A percentile compares a stretch with the other conserved stretches of the same genome.
Evolutionary conservation across 1,140 invertebrate species (phyloP).

Genomic region (Oppia nitens): DNA sequence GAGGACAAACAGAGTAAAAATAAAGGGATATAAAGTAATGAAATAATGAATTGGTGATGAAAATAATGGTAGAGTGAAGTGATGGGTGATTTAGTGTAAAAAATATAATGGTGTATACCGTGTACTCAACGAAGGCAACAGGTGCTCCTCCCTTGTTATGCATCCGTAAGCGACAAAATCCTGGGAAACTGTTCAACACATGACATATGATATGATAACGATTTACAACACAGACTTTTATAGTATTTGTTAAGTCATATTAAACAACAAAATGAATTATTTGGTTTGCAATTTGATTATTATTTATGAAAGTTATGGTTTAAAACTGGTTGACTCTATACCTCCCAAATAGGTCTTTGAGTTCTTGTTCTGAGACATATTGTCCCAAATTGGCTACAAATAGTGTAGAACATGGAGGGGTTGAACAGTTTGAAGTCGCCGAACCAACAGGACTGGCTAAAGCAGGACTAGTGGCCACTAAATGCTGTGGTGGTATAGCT

Average conservation of each 20-base stretch:
- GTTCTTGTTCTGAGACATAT: constrained; percentile 21
- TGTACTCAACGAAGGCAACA: constrained; percentile 93
- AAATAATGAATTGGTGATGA: background rate
- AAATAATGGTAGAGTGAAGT: background rate
- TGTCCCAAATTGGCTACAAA: constrained; percentile 22
- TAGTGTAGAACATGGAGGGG: constrained; percentile 76
- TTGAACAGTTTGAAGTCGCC: constrained; percentile 39
- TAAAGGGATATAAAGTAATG: constrained; percentile 10
- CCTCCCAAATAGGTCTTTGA: constrained; percentile 91
- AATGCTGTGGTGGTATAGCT: constrained; percentile 30
- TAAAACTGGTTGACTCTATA: constrained; percentile 32
- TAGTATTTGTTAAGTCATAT: background rate
- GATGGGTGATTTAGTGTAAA: background rate
- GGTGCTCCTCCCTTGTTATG: constrained; percentile 79
- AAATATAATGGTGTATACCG: constrained; percentile 27
- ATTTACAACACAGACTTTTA: background rate
- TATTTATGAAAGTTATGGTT: too few relatives aligned
- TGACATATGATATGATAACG: too few relatives aligned
- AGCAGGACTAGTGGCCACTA: constrained; percentile 23
- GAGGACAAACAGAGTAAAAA: constrained; percentile 1
- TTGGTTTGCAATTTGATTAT: too few relatives aligned
- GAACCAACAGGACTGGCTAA: constrained; percentile 70
- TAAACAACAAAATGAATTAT: background rate
- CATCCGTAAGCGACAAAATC: constrained; percentile 91
- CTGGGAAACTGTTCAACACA: constrained; percentile 62